phyloP scores from a whole-genome alignment of 2,797 vertebrate species.

The Threskiornis aethiopicus region DNA sequence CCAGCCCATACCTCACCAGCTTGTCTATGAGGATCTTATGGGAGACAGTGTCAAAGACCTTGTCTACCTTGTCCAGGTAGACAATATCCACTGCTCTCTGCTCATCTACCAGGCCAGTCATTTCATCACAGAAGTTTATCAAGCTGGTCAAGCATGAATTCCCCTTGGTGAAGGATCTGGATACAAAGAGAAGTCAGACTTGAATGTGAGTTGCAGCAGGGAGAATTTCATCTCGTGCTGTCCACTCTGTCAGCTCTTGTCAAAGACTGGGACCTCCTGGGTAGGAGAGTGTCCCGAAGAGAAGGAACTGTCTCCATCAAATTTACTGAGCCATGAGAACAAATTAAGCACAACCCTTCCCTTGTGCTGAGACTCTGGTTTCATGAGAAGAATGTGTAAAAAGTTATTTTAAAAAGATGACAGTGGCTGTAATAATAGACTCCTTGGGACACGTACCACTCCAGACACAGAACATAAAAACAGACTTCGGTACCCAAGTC shows the following conservation, averaged over 20 bases:
- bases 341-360: background rate
- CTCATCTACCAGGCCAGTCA: background rate
- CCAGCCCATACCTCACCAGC: background rate
- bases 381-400: background rate
- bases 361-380: background rate
- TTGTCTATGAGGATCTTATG: background rate
- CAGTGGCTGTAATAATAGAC: background rate
- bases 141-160: background rate
- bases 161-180: background rate
- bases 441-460: background rate
- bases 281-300: background rate
- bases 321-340: background rate
- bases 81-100: background rate
- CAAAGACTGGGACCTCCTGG: background rate
- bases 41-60: background rate
- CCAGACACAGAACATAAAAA: background rate
- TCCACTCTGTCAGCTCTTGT: background rate
- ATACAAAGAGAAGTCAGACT: accelerated
- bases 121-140: background rate
- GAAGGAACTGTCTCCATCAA: background rate
- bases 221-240: background rate
- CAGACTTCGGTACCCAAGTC: background rate
- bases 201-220: background rate
- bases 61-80: background rate
- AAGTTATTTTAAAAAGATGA: background rate